These are phyloP conservation scores for Sesamia inferens DNA, from an alignment of 2,888 invertebrate genomes.

Conservation along the genomic window DNA sequence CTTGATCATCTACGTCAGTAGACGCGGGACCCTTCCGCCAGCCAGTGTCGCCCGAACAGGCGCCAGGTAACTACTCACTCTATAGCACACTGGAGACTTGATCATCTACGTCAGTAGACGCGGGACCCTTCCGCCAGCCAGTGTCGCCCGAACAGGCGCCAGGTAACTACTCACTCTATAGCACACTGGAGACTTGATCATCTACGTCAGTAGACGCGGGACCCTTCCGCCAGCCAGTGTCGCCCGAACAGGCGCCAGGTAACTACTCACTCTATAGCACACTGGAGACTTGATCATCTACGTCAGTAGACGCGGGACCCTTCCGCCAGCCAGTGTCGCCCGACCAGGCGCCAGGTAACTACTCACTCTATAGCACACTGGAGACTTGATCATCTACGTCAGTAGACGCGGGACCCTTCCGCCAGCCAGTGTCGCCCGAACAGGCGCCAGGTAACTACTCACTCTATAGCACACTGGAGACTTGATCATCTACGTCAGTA, in stretches of 20 bases:
- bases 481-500: no score
- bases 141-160: slow-evolving; percentile 95
- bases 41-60: slow-evolving; percentile 95
- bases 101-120: slow-evolving; percentile 95
- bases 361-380: not conserved
- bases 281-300: no score
- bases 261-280: not conserved
- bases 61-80: slow-evolving; percentile 90
- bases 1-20: no score
- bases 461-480: not conserved
- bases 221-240: slow-evolving; percentile 96
- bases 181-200: no score
- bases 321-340: slow-evolving; percentile 96
- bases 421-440: slow-evolving; percentile 94
- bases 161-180: slow-evolving; percentile 76
- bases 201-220: slow-evolving; percentile 95
- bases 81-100: not conserved
- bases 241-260: slow-evolving; percentile 94
- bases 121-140: slow-evolving; percentile 95
- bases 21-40: slow-evolving; percentile 96
- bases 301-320: slow-evolving; percentile 95
- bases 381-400: no score
- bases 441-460: slow-evolving; percentile 92
- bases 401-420: slow-evolving; percentile 96
- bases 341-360: slow-evolving; percentile 93